These are phyloP conservation scores for Glossophaga mutica DNA, from an alignment of 2,797 vertebrate species.

Conservation along the genomic window DNA sequence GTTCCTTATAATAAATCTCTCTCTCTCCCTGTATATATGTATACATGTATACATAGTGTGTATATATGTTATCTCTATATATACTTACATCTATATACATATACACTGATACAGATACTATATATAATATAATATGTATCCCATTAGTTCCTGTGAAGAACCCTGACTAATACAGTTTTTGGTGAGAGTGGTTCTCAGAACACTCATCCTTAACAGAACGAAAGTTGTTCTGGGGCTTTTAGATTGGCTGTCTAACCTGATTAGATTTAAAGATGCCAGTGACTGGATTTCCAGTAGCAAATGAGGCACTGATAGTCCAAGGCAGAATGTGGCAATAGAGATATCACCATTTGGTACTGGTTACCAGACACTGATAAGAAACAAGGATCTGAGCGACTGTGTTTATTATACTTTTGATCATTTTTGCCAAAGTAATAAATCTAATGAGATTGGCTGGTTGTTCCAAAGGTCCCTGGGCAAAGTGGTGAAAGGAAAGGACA, in stretches of 20 bases:
- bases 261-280: neutral
- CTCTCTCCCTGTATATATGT: no score
- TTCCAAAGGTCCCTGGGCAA: neutral
- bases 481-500: neutral
- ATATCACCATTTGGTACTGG: neutral
- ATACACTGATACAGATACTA: neutral
- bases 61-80: neutral
- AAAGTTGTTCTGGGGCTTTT: neutral
- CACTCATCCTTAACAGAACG: no score
- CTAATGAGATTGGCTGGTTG: neutral
- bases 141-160: no score
- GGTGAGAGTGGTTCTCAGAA: neutral
- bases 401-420: neutral
- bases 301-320: neutral
- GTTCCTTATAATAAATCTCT: no score
- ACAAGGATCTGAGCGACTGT: neutral
- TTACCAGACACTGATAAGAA: neutral
- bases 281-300: neutral
- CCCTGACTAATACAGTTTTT: neutral
- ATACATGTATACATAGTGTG: no score
- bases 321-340: neutral
- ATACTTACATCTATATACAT: neutral
- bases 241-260: neutral
- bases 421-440: neutral
- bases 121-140: neutral